Evolutionary conservation across 2,888 invertebrate genomes (phyloP).

Genomic region (Neelides folsomi): DNA sequence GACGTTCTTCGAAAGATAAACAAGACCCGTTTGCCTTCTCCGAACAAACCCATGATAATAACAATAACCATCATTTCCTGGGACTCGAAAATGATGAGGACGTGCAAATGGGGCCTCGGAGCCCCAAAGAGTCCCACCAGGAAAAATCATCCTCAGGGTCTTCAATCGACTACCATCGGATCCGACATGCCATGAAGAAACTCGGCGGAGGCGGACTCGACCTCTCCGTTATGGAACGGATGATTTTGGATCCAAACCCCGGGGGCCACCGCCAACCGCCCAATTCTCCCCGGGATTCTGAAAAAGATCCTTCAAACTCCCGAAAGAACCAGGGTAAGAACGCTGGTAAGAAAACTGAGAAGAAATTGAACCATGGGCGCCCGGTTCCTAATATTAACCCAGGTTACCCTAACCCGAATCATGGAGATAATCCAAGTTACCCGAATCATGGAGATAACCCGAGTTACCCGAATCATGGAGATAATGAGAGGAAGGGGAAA

Average conservation of each 20-base stretch:
- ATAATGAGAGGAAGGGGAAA: not conserved
- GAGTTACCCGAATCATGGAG: too few species aligned
- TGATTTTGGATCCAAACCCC: conserved; percentile 24
- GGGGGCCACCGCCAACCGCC: conserved; percentile 5
- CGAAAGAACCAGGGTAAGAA: not conserved
- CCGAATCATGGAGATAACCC: too few species aligned
- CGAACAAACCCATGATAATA: too few species aligned
- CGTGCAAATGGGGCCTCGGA: too few species aligned
- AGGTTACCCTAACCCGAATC: too few species aligned
- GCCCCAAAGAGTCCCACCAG: too few species aligned
- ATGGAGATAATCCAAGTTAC: too few species aligned
- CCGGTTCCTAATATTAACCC: not conserved
- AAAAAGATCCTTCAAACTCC: not conserved
- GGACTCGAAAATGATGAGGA: too few species aligned
- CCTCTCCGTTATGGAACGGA: conserved; percentile 20
- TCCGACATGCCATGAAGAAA: conserved; percentile 29
- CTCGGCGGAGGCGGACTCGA: conserved; percentile 25
- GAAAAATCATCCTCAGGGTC: not conserved
- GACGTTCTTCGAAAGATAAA: too few species aligned
- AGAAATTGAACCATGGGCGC: not conserved
- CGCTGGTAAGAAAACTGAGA: not conserved
- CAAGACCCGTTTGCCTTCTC: too few species aligned
- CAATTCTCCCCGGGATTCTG: not conserved
- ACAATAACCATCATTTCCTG: too few species aligned
- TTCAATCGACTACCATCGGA: conserved; percentile 22